These are phyloP conservation scores for Steromphala cineraria DNA, from an alignment of 2,888 invertebrate genomes.

Conservation along the genomic window DNA sequence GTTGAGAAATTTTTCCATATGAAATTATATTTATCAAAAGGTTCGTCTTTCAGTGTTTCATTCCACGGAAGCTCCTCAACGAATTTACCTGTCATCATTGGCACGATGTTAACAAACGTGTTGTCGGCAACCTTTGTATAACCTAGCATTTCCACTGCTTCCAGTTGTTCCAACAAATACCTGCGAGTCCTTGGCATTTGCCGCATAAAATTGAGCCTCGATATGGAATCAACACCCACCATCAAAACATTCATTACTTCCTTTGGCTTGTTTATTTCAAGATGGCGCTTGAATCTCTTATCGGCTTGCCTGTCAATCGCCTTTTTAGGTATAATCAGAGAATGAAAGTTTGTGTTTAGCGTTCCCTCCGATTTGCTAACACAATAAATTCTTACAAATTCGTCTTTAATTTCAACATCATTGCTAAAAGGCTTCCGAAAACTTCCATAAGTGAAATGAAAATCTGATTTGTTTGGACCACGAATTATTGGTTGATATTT, in stretches of 20 bases:
- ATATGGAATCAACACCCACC: constrained; percentile 90
- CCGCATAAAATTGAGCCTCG: constrained; percentile 88
- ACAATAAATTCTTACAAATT: constrained; percentile 68
- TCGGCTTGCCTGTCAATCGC: constrained; percentile 38
- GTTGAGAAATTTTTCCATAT: constrained; percentile 88
- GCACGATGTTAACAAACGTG: constrained; percentile 92
- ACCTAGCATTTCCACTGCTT: constrained; percentile 87
- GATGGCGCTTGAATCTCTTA: constrained; percentile 35
- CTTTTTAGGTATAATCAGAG: constrained; percentile 57
- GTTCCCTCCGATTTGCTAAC: constrained; percentile 52
- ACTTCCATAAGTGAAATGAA: constrained; percentile 42
- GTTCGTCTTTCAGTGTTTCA: constrained; percentile 36
- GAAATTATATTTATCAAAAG: constrained; percentile 79
- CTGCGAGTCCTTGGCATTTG: constrained; percentile 84
- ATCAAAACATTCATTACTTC: constrained; percentile 83
- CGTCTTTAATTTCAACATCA: constrained; percentile 50
- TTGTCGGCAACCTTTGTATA: constrained; percentile 96
- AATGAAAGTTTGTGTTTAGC: constrained; percentile 68
- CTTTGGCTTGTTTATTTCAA: constrained; percentile 36
- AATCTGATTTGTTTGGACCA: constrained; percentile 39
- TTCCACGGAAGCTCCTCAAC: constrained; percentile 49
- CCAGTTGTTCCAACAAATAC: constrained; percentile 80
- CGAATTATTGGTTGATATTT: constrained; percentile 60
- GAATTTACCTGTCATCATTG: constrained; percentile 80
- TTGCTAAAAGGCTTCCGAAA: constrained; percentile 35